Conservation (phyloP, 2,113 vertebrate species). For the Furnarius figulus region DNA sequence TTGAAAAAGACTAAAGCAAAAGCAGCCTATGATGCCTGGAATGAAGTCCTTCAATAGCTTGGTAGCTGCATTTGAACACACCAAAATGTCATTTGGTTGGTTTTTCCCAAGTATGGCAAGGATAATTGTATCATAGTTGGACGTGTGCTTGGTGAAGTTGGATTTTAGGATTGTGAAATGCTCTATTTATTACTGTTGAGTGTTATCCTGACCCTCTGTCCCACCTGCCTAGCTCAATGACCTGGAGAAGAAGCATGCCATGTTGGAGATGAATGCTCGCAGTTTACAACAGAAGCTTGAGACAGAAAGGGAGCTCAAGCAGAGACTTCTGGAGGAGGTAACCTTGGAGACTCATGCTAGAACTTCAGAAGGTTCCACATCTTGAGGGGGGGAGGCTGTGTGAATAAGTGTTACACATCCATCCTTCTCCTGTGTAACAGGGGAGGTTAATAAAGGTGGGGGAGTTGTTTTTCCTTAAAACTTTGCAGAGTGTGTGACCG, state of each 20-base stretch:
- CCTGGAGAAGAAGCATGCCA: constrained; percentile 97
- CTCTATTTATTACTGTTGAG: background rate
- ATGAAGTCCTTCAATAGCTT: background rate
- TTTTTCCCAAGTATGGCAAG: background rate
- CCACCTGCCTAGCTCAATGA: constrained; percentile 83
- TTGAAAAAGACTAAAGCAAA: background rate
- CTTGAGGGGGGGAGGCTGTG: background rate
- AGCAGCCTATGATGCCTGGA: background rate
- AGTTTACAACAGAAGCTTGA: constrained; percentile 97
- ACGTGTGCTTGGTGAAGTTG: background rate
- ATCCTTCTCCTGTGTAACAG: background rate
- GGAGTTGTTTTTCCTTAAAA: background rate
- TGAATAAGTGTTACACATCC: background rate
- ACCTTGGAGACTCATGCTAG: constrained; percentile 6
- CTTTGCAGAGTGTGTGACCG: background rate
- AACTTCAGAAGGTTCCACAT: background rate
- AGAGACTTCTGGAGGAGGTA: constrained; percentile 96
- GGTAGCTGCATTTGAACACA: background rate
- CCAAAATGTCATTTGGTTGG: background rate
- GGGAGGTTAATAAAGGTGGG: background rate
- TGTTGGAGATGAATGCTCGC: constrained; percentile 96
- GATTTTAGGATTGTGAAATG: background rate
- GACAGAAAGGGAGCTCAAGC: constrained; percentile 94
- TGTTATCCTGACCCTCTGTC: background rate
- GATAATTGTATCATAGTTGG: background rate